Base-by-base conservation (phyloP, 2,797 vertebrate genomes). In the Manis pentadactyla region DNA sequence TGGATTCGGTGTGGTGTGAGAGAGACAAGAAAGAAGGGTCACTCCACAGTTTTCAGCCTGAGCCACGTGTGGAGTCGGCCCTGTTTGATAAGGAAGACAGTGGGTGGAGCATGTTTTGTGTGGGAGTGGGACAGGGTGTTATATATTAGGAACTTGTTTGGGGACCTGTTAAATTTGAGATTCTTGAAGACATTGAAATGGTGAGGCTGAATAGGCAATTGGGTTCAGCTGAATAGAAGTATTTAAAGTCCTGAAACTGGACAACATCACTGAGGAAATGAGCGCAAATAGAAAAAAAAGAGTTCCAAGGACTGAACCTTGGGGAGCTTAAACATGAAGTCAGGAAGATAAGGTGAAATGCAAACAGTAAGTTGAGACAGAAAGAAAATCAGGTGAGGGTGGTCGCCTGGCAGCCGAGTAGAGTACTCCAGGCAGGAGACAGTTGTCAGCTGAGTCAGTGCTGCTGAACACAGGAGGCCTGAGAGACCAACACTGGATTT, bases 181-280 rank as follows among this genome's bases (percentile, higher is more conserved):
- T 81, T 63, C 27, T 91, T 82, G 82, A 83, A 57, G 57, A 78
- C 25, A 53, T 21, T 78, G 29, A 90, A 87, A 84, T 91, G 83
- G 19, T n/a, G 25, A 87, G 23, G 11, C 27, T 86, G 49, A 55
- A 25, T n/a, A 64, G 31, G 19, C 53, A 95, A 19, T 42, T 85
- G 29, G 53, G 34, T 89, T 94, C n/a, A 87, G 19, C 11, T 83
- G 37, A 88, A 59, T 81, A 37, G 66, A 81, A 21, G 6, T 69
- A 51, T 84, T 57, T 61, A 14, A 95, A 92, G 84, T 68, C 31
- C 34, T 82, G 31, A 90, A 82, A 90, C 64, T 74, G 37, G 39
- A 69, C 49, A 71, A 9, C 18, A 73, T 57, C 46, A 74, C 53
- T 61, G 82, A 75, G 4, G 25, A 49, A 91, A 2, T 46, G 34